These are phyloP conservation scores for Ptyas mucosa DNA, from an alignment of 2,113 vertebrate genomes.

Conservation along the genomic window DNA sequence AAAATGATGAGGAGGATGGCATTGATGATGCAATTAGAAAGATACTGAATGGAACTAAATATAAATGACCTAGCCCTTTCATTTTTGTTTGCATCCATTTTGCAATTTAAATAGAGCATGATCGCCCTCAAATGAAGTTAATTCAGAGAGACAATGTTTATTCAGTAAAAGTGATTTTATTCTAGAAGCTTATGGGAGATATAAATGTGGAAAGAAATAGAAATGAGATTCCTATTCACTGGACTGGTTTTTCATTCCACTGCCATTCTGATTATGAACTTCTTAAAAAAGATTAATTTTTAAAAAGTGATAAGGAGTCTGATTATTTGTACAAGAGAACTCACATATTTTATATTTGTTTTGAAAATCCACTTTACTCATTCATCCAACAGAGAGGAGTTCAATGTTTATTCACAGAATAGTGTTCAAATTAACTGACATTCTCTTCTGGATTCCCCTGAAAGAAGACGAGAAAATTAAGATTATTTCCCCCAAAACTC, in stretches of 20 bases:
- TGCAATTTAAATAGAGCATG: constrained; percentile 58
- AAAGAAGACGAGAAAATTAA: constrained; percentile 25
- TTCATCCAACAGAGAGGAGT: fast-evolving
- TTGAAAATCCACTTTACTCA: background rate
- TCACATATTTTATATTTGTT: constrained; percentile 16
- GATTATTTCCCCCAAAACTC: constrained; percentile 8
- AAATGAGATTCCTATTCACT: constrained; percentile 54
- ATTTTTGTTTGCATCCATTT: constrained; percentile 54
- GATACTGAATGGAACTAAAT: constrained; percentile 35
- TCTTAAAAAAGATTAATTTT: background rate
- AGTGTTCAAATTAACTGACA: background rate
- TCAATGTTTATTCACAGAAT: background rate
- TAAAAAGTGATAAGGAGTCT: background rate
- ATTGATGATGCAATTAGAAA: constrained; percentile 32
- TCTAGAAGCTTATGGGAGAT: background rate
- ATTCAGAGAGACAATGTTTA: constrained; percentile 58
- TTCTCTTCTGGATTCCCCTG: background rate
- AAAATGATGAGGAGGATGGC: constrained; percentile 27
- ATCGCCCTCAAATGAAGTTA: constrained; percentile 49
- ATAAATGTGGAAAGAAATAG: constrained; percentile 36
- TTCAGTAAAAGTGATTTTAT: constrained; percentile 30
- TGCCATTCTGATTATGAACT: constrained; percentile 31
- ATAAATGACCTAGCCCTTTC: constrained; percentile 9
- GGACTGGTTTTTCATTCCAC: constrained; percentile 19
- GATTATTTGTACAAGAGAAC: constrained; percentile 7